Percentiles rank a stretch among this genome's conserved stretches.
Conservation (phyloP, 2,797 vertebrate species). For the Myotis findleyi region DNA sequence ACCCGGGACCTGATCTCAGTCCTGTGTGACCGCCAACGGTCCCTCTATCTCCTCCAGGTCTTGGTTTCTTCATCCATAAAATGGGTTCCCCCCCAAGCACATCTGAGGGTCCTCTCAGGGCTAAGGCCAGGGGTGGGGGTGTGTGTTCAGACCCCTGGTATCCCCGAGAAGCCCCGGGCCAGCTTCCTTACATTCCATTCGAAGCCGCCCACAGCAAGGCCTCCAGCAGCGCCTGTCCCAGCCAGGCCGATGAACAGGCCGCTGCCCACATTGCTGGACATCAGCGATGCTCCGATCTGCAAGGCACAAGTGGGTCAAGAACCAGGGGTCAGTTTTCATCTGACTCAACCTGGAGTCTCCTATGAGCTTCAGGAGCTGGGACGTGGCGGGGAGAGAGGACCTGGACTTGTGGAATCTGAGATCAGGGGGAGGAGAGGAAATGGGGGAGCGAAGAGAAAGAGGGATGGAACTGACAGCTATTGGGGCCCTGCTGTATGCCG, state of each 20-base stretch:
- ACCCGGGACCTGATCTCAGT: not conserved
- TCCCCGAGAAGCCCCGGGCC: not conserved
- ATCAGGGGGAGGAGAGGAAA: not conserved
- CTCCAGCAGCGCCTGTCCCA: slow-evolving; percentile 95
- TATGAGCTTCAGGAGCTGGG: not conserved
- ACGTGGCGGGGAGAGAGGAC: not conserved
- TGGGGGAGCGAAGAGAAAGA: not conserved
- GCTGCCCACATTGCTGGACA: slow-evolving; percentile 98
- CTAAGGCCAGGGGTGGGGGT: not conserved
- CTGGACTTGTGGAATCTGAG: not conserved
- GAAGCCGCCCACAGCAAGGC: slow-evolving; percentile 95
- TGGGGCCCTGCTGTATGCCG: not conserved
- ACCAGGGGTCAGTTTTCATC: not conserved
- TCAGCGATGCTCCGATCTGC: slow-evolving; percentile 97
- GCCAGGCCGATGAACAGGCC: slow-evolving; percentile 95
- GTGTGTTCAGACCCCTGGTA: not conserved
- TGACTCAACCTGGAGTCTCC: not conserved
- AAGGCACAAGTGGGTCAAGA: slow-evolving; percentile 65
- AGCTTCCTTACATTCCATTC: slow-evolving; percentile 94
- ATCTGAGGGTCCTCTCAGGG: not conserved
- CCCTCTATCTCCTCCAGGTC: not conserved
- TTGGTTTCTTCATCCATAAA: slow-evolving; percentile 5
- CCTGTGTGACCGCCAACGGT: not conserved
- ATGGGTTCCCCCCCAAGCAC: not conserved
- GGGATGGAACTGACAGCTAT: not conserved